phyloP scores from a whole-genome alignment of 2,888 invertebrate species.

The Yponomeuta sedellus region DNA sequence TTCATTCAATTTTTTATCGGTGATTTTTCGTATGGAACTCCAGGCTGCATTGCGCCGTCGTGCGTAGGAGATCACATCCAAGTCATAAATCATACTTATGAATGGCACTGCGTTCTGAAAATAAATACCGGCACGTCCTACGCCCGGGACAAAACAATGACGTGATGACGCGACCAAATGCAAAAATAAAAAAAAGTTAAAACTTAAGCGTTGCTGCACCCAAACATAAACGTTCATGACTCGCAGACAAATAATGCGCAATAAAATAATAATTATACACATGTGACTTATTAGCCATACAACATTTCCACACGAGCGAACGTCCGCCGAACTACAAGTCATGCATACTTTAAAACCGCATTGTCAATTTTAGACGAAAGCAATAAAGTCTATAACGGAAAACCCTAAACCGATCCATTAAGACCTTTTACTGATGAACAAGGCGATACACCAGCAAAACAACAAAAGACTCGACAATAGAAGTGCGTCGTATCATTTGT shows the following conservation, averaged over 20 bases:
- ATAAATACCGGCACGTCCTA: constrained; percentile 37
- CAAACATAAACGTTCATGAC: constrained; percentile 57
- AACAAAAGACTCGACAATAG: constrained; percentile 72
- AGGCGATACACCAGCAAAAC: constrained; percentile 50
- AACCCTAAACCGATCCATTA: constrained; percentile 25
- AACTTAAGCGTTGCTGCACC: constrained; percentile 38
- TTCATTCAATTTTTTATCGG: neutral
- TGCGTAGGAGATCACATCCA: constrained; percentile 4
- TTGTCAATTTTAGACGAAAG: constrained; percentile 22
- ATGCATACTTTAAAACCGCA: constrained; percentile 18
- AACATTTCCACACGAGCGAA: constrained; percentile 45
- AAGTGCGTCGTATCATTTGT: constrained; percentile 72
- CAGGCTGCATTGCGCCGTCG: neutral
- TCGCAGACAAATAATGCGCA: constrained; percentile 52
- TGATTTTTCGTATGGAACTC: neutral
- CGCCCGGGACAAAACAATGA: constrained; percentile 53
- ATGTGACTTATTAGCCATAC: constrained; percentile 71
- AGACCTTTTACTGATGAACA: constrained; percentile 33
- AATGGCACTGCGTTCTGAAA: neutral
- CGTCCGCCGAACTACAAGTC: constrained; percentile 39
- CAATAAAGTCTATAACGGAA: constrained; percentile 26
- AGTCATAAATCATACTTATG: constrained; percentile 2
- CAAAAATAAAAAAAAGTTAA: constrained; percentile 40
- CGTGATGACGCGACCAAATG: constrained; percentile 37
- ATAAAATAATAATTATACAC: constrained; percentile 75